A percentile compares a stretch with the other conserved stretches of the same genome.
Conservation (phyloP, 1,140 invertebrate genomes). For the Meloidogyne exigua region DNA sequence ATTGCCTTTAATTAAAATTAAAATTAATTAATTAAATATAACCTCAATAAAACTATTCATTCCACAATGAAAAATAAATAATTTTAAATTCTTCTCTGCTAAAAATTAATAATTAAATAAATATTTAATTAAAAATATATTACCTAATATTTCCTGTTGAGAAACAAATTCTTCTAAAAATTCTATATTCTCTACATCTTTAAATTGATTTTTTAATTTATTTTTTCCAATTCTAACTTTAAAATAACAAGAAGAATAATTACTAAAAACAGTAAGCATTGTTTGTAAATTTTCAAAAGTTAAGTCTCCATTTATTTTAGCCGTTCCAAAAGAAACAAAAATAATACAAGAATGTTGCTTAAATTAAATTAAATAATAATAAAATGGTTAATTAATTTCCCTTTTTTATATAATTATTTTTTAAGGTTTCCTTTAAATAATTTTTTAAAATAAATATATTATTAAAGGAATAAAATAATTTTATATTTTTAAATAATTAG, state of each 20-base stretch:
- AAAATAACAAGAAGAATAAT: background rate
- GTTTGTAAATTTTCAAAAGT: background rate
- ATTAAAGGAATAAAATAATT: too few relatives aligned
- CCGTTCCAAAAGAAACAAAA: background rate
- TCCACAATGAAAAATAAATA: background rate
- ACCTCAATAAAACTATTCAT: background rate
- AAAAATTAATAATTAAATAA: background rate
- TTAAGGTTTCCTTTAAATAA: too few relatives aligned
- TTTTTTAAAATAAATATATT: too few relatives aligned
- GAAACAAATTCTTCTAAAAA: background rate
- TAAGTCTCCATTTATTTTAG: background rate
- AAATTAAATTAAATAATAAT: background rate
- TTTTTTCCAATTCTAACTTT: background rate
- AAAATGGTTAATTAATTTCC: too few relatives aligned
- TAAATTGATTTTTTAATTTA: background rate
- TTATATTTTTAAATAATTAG: too few relatives aligned
- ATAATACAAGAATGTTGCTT: background rate
- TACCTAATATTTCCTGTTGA: background rate
- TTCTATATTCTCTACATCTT: background rate
- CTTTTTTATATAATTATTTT: too few relatives aligned
- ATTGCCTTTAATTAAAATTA: background rate
- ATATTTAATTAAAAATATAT: background rate
- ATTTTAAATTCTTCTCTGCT: background rate
- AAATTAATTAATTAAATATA: background rate
- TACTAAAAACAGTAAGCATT: background rate